Percentiles rank a stretch among this genome's conserved stretches.
These are phyloP conservation scores for Hirtodrosophila confusa DNA, from an alignment of 2,888 invertebrate species.

Conservation along the genomic window DNA sequence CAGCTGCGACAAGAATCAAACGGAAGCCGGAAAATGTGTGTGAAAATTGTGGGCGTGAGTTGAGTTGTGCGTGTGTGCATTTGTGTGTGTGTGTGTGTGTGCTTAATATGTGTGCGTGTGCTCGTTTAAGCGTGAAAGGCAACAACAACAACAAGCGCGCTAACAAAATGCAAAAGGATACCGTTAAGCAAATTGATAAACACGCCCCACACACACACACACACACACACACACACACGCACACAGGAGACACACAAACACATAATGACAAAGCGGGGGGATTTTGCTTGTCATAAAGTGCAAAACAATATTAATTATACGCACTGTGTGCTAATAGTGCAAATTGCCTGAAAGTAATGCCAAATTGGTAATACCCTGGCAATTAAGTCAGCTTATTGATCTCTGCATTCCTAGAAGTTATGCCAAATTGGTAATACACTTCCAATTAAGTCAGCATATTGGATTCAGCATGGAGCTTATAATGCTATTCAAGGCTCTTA, in stretches of 20 bases:
- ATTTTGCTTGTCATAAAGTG: slow-evolving; percentile 26
- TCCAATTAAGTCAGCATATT: background rate
- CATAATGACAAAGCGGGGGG: slow-evolving; percentile 1
- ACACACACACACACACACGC: slow-evolving; percentile 5
- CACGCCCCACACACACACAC: slow-evolving; percentile 28
- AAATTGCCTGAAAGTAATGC: slow-evolving; percentile 15
- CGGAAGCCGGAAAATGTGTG: slow-evolving; percentile 26
- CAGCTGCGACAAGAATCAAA: slow-evolving; percentile 21
- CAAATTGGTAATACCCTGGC: slow-evolving; percentile 14
- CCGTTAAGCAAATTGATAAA: slow-evolving; percentile 58
- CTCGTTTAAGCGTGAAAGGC: slow-evolving; percentile 28
- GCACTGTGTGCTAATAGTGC: slow-evolving; percentile 50
- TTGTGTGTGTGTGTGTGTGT: slow-evolving; percentile 6
- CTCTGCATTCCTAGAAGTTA: background rate
- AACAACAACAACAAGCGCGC: slow-evolving; percentile 24
- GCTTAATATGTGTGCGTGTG: slow-evolving; percentile 29
- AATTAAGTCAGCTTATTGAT: background rate
- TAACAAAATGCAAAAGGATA: slow-evolving; percentile 34
- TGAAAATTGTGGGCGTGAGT: slow-evolving; percentile 17
- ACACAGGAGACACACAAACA: slow-evolving; percentile 2
- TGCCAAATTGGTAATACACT: slow-evolving; percentile 9
- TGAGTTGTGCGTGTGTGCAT: background rate
- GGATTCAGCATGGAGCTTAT: too few relatives aligned
- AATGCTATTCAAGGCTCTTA: too few relatives aligned
- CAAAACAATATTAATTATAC: slow-evolving; percentile 67